phyloP scores from a whole-genome alignment of 2,113 vertebrate genomes.

The Muscicapa adusta region DNA sequence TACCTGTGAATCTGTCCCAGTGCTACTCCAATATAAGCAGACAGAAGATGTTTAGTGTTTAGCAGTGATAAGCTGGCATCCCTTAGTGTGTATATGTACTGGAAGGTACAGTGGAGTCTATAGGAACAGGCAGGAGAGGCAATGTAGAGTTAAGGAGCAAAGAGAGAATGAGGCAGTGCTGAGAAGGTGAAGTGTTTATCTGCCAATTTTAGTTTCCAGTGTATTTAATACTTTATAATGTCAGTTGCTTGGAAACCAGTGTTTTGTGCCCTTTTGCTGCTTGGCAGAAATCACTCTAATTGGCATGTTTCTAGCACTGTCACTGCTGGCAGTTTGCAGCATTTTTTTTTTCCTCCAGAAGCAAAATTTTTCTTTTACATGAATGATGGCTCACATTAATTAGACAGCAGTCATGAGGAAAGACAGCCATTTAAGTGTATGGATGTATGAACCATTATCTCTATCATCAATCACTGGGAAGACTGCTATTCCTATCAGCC shows the following conservation, averaged over 20 bases:
- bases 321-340: slow-evolving; percentile 34
- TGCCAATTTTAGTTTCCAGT: background rate
- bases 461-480: slow-evolving; percentile 21
- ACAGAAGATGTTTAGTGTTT: background rate
- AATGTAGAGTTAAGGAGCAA: background rate
- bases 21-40: background rate
- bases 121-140: background rate
- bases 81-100: background rate
- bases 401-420: slow-evolving; percentile 46
- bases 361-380: slow-evolving; percentile 36
- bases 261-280: slow-evolving; percentile 67
- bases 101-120: background rate
- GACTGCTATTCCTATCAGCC: background rate
- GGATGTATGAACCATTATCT: slow-evolving; percentile 43
- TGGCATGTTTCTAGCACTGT: slow-evolving; percentile 49
- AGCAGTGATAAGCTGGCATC: background rate
- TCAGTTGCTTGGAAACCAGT: slow-evolving; percentile 80
- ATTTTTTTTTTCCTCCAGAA: background rate
- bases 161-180: background rate
- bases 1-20: background rate
- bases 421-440: slow-evolving; percentile 21
- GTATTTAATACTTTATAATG: slow-evolving; percentile 45
- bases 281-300: slow-evolving; percentile 70
- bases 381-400: slow-evolving; percentile 63
- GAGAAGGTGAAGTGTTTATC: slow-evolving; percentile 30